phyloP scores from a whole-genome alignment of 2,888 invertebrate genomes.

The Acrobasis consociella region DNA sequence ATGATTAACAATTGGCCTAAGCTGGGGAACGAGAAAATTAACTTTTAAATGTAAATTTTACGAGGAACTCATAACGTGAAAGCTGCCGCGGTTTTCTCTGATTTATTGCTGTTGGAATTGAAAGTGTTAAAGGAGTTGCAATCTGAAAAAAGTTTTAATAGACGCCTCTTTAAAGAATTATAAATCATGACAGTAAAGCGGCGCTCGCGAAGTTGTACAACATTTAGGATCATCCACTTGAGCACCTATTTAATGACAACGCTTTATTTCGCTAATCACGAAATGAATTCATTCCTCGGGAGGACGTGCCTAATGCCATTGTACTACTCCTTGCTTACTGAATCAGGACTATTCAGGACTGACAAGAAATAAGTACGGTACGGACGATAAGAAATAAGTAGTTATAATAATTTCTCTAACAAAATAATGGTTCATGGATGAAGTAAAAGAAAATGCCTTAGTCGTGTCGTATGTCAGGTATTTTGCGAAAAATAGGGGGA shows the following conservation, averaged over 20 bases:
- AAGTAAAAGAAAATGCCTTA: too few species aligned
- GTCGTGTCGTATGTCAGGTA: too few species aligned
- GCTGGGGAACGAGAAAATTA: constrained; percentile 75
- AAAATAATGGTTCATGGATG: too few species aligned
- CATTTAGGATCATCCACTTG: constrained; percentile 69
- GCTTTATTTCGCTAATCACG: constrained; percentile 60
- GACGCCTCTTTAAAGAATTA: constrained; percentile 79
- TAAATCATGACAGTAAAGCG: constrained; percentile 74
- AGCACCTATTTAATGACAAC: constrained; percentile 68
- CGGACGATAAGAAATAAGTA: background rate
- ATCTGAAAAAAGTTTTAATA: constrained; percentile 82
- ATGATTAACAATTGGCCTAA: constrained; percentile 78
- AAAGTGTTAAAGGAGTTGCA: constrained; percentile 81
- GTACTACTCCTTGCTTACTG: background rate
- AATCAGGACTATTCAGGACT: background rate
- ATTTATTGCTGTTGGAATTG: constrained; percentile 80
- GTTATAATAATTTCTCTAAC: too few species aligned
- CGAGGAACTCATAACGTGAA: constrained; percentile 81
- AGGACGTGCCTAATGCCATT: constrained; percentile 16
- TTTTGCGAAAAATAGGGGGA: too few species aligned
- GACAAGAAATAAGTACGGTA: background rate
- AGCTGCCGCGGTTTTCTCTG: constrained; percentile 79
- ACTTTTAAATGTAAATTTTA: constrained; percentile 82
- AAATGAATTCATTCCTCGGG: constrained; percentile 48
- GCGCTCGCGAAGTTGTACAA: constrained; percentile 69